Percentiles rank a stretch among this genome's conserved stretches.
Evolutionary conservation across 92 coral and sea anemone genomes (phyloP).

Genomic region (Parazoanthus swiftii): DNA sequence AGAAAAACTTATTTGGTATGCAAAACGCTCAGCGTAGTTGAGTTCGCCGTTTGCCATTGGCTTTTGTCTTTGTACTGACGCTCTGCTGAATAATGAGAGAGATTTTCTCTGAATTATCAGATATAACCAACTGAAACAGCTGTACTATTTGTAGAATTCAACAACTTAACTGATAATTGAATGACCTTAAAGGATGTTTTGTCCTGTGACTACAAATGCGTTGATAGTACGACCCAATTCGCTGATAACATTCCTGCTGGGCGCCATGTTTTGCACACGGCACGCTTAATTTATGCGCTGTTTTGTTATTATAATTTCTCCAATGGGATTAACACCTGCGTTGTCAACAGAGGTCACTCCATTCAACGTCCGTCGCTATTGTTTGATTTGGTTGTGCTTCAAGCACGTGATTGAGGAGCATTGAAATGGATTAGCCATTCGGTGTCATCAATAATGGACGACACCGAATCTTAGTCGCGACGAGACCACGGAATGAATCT

Average conservation of each 20-base stretch:
- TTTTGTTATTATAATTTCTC: slow-evolving; percentile 26
- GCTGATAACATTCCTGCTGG: slow-evolving; percentile 11
- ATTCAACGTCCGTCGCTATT: slow-evolving; percentile 29
- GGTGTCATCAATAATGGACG: slow-evolving; percentile 30
- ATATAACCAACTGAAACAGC: neutral
- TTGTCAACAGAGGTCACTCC: slow-evolving; percentile 39
- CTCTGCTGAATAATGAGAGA: neutral
- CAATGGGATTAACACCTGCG: slow-evolving; percentile 45
- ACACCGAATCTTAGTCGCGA: slow-evolving; percentile 10
- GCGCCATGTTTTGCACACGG: slow-evolving; percentile 50
- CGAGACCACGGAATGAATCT: slow-evolving; percentile 3
- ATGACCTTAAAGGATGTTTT: neutral
- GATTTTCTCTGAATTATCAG: neutral
- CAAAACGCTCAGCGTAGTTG: neutral
- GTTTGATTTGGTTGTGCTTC: slow-evolving; percentile 27
- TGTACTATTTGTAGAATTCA: neutral
- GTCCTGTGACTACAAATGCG: neutral
- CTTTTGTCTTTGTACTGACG: neutral
- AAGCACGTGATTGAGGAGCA: slow-evolving; percentile 41
- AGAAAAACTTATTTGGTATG: neutral
- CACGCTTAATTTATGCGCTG: slow-evolving; percentile 39
- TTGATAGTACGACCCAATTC: neutral
- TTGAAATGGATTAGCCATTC: neutral
- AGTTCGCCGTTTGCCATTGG: slow-evolving; percentile 24
- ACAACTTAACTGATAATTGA: neutral